These are phyloP conservation scores for Pipistrellus pygmaeus DNA, from an alignment of 2,797 vertebrate genomes.

Conservation along the genomic window DNA sequence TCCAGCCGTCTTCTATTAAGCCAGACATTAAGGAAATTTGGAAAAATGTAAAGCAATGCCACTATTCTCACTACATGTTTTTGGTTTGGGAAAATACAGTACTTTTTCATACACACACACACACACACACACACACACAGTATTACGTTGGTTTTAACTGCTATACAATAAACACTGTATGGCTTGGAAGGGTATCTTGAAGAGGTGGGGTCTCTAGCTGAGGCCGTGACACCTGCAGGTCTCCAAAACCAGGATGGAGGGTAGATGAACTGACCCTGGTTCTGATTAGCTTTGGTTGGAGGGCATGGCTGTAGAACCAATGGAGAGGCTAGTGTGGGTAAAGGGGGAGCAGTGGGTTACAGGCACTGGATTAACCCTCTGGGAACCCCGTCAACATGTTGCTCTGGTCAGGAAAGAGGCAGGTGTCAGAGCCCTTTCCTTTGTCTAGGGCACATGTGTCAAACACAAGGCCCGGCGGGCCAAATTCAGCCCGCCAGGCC, in stretches of 20 bases:
- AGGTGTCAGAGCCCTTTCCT: background rate
- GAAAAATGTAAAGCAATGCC: background rate
- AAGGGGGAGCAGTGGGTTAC: background rate
- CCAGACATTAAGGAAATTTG: background rate
- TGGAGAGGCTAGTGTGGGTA: background rate
- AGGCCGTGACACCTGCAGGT: background rate
- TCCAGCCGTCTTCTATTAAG: background rate
- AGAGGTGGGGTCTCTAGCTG: background rate
- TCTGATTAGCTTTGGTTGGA: background rate
- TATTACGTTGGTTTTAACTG: background rate
- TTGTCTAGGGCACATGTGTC: too few relatives aligned
- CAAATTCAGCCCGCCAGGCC: too few relatives aligned
- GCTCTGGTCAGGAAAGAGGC: background rate
- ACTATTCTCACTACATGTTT: background rate
- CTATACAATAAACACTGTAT: background rate
- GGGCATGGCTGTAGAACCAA: background rate
- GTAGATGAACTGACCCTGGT: background rate
- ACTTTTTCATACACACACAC: background rate
- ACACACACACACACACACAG: too few relatives aligned
- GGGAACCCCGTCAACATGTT: background rate
- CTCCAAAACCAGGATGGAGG: background rate
- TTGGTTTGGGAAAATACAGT: background rate
- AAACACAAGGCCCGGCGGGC: too few relatives aligned
- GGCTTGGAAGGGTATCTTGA: background rate
- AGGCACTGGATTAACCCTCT: background rate